Conservation (phyloP, 37 sponge, comb jelly and placozoan species). For the Geodia barretti region DNA sequence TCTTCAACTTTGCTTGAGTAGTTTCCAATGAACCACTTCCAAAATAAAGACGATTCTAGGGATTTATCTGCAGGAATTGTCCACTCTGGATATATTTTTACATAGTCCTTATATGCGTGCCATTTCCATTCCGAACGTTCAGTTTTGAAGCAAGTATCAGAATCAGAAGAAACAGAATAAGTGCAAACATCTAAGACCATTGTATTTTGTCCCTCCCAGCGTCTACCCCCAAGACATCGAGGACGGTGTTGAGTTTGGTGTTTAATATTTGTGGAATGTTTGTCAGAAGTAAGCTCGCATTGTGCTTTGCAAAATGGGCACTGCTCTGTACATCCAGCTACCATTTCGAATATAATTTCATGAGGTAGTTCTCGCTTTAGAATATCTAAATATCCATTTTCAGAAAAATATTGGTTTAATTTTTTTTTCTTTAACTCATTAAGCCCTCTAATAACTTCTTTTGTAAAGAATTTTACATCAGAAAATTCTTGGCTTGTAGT, state of each 20-base stretch:
- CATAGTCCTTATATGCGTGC: not conserved
- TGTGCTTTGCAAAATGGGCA: slow-evolving; percentile 21
- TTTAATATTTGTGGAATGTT: not conserved
- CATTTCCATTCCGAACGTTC: not conserved
- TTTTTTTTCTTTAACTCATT: not conserved
- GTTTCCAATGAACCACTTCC: slow-evolving; percentile 14
- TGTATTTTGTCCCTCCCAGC: not conserved
- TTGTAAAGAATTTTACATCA: slow-evolving; percentile 18
- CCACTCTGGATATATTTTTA: slow-evolving; percentile 5
- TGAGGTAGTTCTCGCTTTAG: slow-evolving; percentile 8
- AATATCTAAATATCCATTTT: not conserved
- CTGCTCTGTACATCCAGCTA: not conserved
- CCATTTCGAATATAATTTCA: not conserved
- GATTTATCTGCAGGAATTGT: not conserved
- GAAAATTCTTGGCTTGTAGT: not conserved
- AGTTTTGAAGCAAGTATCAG: not conserved
- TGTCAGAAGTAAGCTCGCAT: slow-evolving; percentile 14
- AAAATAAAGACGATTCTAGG: not conserved
- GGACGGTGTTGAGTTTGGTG: slow-evolving; percentile 1
- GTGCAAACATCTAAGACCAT: slow-evolving; percentile 16
- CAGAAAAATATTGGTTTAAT: not conserved
- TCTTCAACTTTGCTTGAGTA: not conserved
- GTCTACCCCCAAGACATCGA: slow-evolving; percentile 5
- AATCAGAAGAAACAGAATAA: not conserved
- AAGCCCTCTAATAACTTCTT: not conserved